A percentile compares a stretch with the other conserved stretches of the same genome.
These are phyloP conservation scores for Elysia chlorotica DNA, from an alignment of 1,140 invertebrate genomes.

Conservation along the genomic window DNA sequence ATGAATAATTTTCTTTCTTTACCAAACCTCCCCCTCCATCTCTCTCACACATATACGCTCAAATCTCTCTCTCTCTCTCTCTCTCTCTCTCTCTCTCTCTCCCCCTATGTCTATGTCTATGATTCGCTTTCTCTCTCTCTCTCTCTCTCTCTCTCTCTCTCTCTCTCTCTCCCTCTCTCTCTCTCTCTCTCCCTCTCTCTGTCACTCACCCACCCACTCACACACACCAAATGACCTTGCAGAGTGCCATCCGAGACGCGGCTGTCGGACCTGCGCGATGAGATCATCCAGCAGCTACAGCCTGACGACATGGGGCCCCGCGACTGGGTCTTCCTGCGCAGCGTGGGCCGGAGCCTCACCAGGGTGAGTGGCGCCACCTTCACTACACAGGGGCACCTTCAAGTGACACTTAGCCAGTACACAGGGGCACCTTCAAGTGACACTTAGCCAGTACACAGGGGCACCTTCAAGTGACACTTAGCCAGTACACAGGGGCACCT, in stretches of 20 bases:
- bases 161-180: neutral
- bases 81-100: neutral
- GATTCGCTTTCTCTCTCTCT: neutral
- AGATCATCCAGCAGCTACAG: slow-evolving; percentile 55
- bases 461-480: no score
- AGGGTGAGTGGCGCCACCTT: slow-evolving; percentile 51
- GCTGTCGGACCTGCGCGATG: slow-evolving; percentile 53
- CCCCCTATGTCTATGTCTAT: neutral
- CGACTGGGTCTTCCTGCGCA: slow-evolving; percentile 60
- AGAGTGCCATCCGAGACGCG: slow-evolving; percentile 56
- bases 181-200: neutral
- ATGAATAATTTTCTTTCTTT: no score
- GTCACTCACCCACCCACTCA: neutral
- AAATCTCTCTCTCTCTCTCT: neutral
- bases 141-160: neutral
- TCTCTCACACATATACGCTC: neutral
- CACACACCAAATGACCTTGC: slow-evolving; percentile 12
- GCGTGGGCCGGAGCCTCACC: slow-evolving; percentile 61
- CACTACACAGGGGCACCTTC: no score
- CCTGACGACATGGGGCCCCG: slow-evolving; percentile 50
- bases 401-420: no score
- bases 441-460: no score
- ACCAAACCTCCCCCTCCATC: neutral
- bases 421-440: no score
- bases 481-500: no score